Percentiles rank a stretch among this genome's conserved stretches.
Evolutionary conservation across 2,888 invertebrate genomes (phyloP).

Genomic region (Dolomedes plantarius): DNA sequence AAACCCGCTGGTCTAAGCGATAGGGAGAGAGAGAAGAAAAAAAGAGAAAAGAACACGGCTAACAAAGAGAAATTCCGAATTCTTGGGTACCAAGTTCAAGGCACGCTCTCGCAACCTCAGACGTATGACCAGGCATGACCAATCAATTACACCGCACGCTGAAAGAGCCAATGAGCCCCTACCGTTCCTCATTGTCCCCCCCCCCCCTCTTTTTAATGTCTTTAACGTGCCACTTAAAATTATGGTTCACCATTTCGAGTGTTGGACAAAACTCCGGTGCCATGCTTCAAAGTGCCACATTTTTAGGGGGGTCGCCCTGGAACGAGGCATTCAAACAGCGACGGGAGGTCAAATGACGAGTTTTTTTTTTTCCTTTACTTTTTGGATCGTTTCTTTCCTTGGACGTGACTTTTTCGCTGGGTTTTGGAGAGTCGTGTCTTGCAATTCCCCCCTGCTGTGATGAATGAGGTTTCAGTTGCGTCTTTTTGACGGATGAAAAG

Average conservation of each 20-base stretch:
- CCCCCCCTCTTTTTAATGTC: constrained; percentile 26
- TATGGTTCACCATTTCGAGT: constrained; percentile 49
- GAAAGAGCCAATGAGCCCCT: constrained; percentile 18
- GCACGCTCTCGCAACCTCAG: constrained; percentile 25
- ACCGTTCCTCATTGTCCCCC: constrained; percentile 36
- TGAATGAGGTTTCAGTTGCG: constrained; percentile 39
- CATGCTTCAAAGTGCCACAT: constrained; percentile 43
- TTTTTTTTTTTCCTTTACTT: no score
- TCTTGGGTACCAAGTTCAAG: constrained; percentile 28
- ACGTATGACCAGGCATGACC: constrained; percentile 42
- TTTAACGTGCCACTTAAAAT: constrained; percentile 60
- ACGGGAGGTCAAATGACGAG: constrained; percentile 6
- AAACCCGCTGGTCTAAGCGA: background rate
- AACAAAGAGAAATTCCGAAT: background rate
- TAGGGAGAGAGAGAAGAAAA: no score
- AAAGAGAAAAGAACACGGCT: background rate
- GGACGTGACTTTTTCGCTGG: constrained; percentile 30
- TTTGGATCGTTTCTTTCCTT: background rate
- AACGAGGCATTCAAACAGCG: background rate
- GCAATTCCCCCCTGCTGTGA: constrained; percentile 12
- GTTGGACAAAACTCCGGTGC: constrained; percentile 10
- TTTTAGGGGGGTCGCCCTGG: background rate
- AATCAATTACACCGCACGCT: constrained; percentile 44
- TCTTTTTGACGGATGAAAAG: constrained; percentile 24
- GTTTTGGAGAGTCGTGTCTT: background rate